phyloP scores from a whole-genome alignment of 92 coral and sea anemone species.

The Zoanthus gigantus region DNA sequence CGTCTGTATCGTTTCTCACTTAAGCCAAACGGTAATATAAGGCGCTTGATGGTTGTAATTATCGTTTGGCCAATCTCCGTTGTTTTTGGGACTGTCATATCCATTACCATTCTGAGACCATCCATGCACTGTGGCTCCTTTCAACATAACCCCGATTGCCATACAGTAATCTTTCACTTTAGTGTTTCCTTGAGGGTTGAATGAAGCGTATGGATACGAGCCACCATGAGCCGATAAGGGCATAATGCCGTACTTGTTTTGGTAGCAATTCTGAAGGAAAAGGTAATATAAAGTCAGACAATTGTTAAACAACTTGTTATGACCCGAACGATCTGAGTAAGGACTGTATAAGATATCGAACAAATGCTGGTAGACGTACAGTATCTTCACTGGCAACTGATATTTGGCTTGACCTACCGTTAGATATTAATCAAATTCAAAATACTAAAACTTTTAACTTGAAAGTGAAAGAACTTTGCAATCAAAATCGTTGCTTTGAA shows the following conservation, averaged over 20 bases:
- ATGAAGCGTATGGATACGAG: conserved; percentile 77
- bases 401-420: no score
- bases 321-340: not conserved
- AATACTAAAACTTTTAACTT: no score
- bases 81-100: conserved; percentile 79
- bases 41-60: conserved; percentile 72
- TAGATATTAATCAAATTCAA: no score
- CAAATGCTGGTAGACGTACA: not conserved
- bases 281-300: not conserved
- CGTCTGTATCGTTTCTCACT: conserved; percentile 25
- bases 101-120: conserved; percentile 87
- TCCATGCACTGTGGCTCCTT: conserved; percentile 76
- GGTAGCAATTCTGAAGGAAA: conserved; percentile 69
- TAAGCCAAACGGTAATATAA: conserved; percentile 83
- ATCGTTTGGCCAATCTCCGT: conserved; percentile 90
- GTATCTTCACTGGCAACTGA: no score
- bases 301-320: not conserved
- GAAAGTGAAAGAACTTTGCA: no score
- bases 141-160: conserved; percentile 79
- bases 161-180: conserved; percentile 71
- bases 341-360: not conserved
- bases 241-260: conserved; percentile 78
- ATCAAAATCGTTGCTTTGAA: no score
- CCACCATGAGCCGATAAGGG: conserved; percentile 75
- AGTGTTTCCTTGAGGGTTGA: conserved; percentile 66